Evolutionary conservation across 2,888 invertebrate species (phyloP).

Genomic region (Synergus laeviventris): DNA sequence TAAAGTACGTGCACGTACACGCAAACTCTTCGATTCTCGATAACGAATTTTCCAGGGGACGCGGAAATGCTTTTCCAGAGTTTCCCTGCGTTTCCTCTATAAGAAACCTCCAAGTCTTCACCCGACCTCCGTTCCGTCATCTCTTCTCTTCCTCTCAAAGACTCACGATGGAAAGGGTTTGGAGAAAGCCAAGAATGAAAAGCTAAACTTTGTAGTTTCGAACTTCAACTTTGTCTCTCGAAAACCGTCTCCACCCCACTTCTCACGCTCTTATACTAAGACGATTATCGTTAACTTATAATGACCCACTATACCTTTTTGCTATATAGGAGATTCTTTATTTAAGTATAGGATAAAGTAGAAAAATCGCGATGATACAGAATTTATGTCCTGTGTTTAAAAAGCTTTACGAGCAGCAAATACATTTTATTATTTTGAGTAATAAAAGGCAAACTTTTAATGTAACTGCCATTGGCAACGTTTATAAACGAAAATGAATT

Average conservation of each 20-base stretch:
- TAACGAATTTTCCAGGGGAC: constrained; percentile 63
- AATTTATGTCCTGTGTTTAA: neutral
- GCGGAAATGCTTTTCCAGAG: constrained; percentile 59
- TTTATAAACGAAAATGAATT: no score
- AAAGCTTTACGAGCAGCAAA: neutral
- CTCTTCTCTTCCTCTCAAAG: constrained; percentile 46
- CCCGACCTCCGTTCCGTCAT: constrained; percentile 31
- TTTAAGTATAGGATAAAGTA: neutral
- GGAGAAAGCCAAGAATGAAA: constrained; percentile 36
- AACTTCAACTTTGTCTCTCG: constrained; percentile 46
- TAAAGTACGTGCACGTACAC: constrained; percentile 61
- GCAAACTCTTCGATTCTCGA: constrained; percentile 61
- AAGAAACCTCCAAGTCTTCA: constrained; percentile 31
- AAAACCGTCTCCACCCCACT: constrained; percentile 38
- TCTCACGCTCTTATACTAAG: constrained; percentile 44
- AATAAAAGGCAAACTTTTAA: no score
- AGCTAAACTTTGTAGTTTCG: constrained; percentile 48
- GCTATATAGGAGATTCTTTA: constrained; percentile 11
- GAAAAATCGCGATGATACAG: neutral
- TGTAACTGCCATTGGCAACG: no score
- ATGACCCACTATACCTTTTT: constrained; percentile 24
- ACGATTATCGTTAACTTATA: constrained; percentile 45
- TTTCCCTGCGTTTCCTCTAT: constrained; percentile 44
- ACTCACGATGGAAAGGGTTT: constrained; percentile 42
- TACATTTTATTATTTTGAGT: no score